phyloP scores from a whole-genome alignment of 2,797 vertebrate genomes.

The Sternarchorhynchus goeldii region DNA sequence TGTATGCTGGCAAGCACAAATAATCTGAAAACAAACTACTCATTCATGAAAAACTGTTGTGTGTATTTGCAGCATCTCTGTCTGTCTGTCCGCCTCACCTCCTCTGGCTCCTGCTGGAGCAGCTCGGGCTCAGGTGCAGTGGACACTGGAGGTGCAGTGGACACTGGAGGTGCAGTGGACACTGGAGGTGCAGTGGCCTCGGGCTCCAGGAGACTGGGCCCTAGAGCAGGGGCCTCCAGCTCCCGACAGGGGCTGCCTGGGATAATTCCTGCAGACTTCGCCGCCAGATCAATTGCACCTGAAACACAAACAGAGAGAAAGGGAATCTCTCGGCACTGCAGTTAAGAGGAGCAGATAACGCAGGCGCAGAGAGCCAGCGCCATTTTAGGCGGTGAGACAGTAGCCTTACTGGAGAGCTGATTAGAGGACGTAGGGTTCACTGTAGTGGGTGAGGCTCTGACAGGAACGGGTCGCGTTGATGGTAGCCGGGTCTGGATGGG shows the following conservation, averaged over 20 bases:
- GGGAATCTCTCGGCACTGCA: not conserved
- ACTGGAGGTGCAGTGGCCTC: constrained; percentile 54
- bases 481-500: constrained; percentile 92
- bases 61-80: not conserved
- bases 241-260: constrained; percentile 83
- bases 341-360: not conserved
- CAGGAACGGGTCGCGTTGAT: constrained; percentile 81
- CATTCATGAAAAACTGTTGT: too few relatives aligned
- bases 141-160: too few relatives aligned
- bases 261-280: constrained; percentile 97
- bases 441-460: constrained; percentile 78
- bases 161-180: constrained; percentile 45
- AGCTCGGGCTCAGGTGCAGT: constrained; percentile 61
- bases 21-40: too few relatives aligned
- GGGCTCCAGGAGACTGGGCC: constrained; percentile 48
- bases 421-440: constrained; percentile 69
- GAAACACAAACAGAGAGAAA: constrained; percentile 33
- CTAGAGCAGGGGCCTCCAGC: constrained; percentile 65
- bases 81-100: constrained; percentile 69
- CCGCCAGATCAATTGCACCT: constrained; percentile 96
- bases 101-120: constrained; percentile 71
- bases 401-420: constrained; percentile 87
- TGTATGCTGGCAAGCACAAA: too few relatives aligned
- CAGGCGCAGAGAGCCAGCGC: not conserved
- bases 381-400: not conserved